Conservation (phyloP, 1,140 invertebrate genomes). For the Lethocerus indicus region DNA sequence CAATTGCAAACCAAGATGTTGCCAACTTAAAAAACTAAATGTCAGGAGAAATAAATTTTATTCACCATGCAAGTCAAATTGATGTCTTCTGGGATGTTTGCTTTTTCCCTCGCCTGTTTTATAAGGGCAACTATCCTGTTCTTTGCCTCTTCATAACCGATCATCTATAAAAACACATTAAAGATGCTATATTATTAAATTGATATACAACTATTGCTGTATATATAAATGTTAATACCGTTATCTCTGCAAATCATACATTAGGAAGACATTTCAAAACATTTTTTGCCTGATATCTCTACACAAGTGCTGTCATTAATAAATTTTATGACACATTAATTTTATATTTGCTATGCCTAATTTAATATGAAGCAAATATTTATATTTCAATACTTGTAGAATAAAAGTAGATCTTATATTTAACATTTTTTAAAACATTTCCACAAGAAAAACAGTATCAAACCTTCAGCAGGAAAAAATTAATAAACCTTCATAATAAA, state of each 20-base stretch:
- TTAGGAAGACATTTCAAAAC: background rate
- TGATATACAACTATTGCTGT: background rate
- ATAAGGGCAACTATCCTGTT: constrained; percentile 58
- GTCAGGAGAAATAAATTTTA: constrained; percentile 13
- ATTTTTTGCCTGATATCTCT: background rate
- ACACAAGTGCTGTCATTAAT: too few relatives aligned
- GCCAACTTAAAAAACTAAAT: background rate
- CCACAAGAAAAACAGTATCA: too few relatives aligned
- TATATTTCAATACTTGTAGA: too few relatives aligned
- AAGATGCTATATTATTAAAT: background rate
- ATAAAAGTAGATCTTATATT: too few relatives aligned
- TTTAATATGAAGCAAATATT: too few relatives aligned
- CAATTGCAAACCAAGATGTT: background rate
- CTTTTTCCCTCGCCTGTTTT: constrained; percentile 42
- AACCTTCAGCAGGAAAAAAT: too few relatives aligned
- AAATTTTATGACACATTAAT: too few relatives aligned
- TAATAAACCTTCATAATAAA: too few relatives aligned
- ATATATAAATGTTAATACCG: background rate
- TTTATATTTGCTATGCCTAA: too few relatives aligned
- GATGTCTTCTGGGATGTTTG: constrained; percentile 36
- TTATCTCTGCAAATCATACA: background rate
- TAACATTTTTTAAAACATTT: too few relatives aligned
- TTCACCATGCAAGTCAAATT: constrained; percentile 54
- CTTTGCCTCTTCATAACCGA: constrained; percentile 61
- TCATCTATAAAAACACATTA: constrained; percentile 23